Conservation (phyloP, 2,797 vertebrate genomes). For the Mus minutoides region DNA sequence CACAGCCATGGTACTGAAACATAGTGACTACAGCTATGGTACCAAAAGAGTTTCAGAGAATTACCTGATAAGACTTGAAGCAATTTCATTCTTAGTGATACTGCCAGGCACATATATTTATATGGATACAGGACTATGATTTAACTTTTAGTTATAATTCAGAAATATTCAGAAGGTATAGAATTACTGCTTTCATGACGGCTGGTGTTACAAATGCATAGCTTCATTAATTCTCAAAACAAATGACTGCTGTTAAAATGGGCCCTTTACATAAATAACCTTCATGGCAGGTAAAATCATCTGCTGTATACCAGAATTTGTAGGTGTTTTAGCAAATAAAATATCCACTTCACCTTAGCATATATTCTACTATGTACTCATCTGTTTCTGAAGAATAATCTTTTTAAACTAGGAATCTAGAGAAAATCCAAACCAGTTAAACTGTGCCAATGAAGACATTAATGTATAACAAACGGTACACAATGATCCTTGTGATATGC, state of each 20-base stretch:
- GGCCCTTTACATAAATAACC: neutral
- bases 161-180: neutral
- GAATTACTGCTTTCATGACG: constrained; percentile 4
- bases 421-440: neutral
- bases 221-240: constrained; percentile 30
- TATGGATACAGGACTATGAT: neutral
- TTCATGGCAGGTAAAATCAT: neutral
- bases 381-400: neutral
- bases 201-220: neutral
- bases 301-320: neutral
- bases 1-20: neutral
- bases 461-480: neutral
- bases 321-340: constrained; percentile 32
- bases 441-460: neutral
- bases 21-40: neutral
- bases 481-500: neutral
- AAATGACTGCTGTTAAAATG: neutral
- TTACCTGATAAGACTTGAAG: neutral
- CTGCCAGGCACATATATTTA: constrained; percentile 26
- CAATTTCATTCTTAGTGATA: neutral
- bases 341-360: neutral
- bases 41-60: neutral
- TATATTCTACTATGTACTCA: constrained; percentile 2
- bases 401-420: constrained; percentile 36
- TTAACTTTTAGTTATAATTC: constrained; percentile 50